A percentile compares a stretch with the other conserved stretches of the same genome.
Conservation (phyloP, 2,113 vertebrate species). For the Zosterops lateralis region DNA sequence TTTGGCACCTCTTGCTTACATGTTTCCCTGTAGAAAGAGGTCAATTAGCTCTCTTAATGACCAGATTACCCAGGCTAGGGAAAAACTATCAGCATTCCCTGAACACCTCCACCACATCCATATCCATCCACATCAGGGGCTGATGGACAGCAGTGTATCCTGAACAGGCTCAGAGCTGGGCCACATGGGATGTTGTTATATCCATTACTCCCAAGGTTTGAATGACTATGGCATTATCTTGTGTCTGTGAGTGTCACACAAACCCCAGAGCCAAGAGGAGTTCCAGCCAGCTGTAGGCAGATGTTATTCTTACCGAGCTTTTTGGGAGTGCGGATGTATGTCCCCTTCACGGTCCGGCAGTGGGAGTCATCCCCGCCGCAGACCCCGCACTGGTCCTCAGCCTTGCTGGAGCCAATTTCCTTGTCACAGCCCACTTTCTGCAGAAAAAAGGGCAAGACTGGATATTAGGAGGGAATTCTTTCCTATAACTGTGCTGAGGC, state of each 20-base stretch:
- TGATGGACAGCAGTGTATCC: background rate
- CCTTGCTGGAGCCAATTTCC: conserved; percentile 91
- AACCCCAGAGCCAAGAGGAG: background rate
- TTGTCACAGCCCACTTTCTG: conserved; percentile 97
- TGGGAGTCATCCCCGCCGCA: conserved; percentile 96
- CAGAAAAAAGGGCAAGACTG: background rate
- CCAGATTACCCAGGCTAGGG: background rate
- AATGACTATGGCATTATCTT: background rate
- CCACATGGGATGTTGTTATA: background rate
- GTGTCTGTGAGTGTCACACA: background rate
- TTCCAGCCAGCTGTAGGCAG: background rate
- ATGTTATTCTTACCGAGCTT: conserved; percentile 83
- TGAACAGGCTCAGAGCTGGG: background rate
- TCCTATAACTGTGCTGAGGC: background rate
- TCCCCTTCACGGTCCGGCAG: conserved; percentile 93
- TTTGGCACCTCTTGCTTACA: conserved; percentile 92
- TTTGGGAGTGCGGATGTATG: conserved; percentile 90
- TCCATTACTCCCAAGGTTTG: background rate
- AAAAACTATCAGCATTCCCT: background rate
- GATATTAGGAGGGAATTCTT: background rate
- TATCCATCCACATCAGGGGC: background rate
- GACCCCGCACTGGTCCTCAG: conserved; percentile 93
- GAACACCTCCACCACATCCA: background rate
- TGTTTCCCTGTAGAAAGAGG: conserved; percentile 89
- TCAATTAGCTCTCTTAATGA: conserved; percentile 67